phyloP scores from a whole-genome alignment of 2,113 vertebrate species.

The Cervus canadensis region DNA sequence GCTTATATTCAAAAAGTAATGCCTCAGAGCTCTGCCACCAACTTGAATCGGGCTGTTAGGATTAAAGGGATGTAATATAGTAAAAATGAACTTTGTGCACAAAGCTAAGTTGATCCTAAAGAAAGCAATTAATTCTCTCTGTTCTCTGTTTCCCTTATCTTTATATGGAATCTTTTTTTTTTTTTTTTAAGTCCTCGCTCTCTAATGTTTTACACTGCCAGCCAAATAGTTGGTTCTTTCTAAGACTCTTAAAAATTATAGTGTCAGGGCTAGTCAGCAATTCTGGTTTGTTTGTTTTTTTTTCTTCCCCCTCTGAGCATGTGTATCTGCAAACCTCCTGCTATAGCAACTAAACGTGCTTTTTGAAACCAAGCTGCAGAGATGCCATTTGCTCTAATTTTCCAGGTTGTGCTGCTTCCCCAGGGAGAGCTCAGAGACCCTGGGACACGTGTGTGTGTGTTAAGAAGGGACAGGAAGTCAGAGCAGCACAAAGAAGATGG shows the following conservation, averaged over 20 bases:
- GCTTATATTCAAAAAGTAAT: not conserved
- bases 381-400: not conserved
- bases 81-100: not conserved
- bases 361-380: not conserved
- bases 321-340: not conserved
- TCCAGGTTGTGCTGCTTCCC: not conserved
- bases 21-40: not conserved
- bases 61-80: not conserved
- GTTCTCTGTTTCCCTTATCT: not conserved
- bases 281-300: not conserved
- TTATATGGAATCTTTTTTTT: not conserved
- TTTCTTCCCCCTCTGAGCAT: not conserved
- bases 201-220: not conserved
- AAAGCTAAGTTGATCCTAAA: not conserved
- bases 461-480: not conserved
- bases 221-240: not conserved
- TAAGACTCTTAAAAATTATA: not conserved
- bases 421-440: not conserved
- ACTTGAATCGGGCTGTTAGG: not conserved
- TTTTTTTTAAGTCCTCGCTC: not conserved
- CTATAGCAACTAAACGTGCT: not conserved
- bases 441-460: not conserved
- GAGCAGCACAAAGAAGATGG: not conserved
- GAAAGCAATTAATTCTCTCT: slow-evolving; percentile 8
- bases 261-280: not conserved